phyloP scores from a whole-genome alignment of 2,888 invertebrate genomes.

The Leptinotarsa rubiginosa region DNA sequence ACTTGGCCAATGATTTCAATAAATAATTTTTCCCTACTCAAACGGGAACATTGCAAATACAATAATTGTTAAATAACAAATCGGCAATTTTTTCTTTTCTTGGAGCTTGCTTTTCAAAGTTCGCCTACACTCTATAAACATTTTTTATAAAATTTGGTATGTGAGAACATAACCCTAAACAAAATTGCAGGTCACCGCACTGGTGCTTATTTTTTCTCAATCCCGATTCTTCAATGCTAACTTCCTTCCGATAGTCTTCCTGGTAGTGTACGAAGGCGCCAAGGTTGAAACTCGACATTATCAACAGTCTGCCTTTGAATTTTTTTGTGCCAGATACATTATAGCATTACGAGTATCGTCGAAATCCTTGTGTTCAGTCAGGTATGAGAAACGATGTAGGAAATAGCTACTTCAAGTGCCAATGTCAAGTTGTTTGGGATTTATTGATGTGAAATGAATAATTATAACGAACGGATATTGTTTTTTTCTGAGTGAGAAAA shows the following conservation, averaged over 20 bases:
- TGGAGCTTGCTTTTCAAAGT: too few relatives aligned
- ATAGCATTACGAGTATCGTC: slow-evolving; percentile 21
- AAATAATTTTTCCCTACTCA: too few relatives aligned
- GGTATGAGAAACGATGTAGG: slow-evolving; percentile 34
- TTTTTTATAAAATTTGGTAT: too few relatives aligned
- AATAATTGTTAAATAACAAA: too few relatives aligned
- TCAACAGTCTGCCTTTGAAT: slow-evolving; percentile 23
- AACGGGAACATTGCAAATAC: too few relatives aligned
- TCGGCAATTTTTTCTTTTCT: too few relatives aligned
- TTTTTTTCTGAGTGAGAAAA: slow-evolving; percentile 15
- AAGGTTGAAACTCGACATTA: slow-evolving; percentile 24
- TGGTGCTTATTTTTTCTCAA: slow-evolving; percentile 5
- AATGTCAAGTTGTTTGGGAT: slow-evolving; percentile 29
- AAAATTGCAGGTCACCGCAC: background rate
- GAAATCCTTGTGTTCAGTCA: slow-evolving; percentile 39
- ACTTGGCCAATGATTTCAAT: too few relatives aligned
- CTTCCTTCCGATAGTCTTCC: slow-evolving; percentile 42
- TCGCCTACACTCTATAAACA: too few relatives aligned
- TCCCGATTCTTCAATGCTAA: slow-evolving; percentile 40
- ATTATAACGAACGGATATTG: slow-evolving; percentile 1
- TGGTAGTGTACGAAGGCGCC: slow-evolving; percentile 33
- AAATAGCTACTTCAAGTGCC: slow-evolving; percentile 33
- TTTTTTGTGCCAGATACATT: slow-evolving; percentile 8
- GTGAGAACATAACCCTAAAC: background rate
- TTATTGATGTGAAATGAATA: slow-evolving; percentile 18